Conservation (phyloP, 2,888 invertebrate species). For the Eupsilia transversa region DNA sequence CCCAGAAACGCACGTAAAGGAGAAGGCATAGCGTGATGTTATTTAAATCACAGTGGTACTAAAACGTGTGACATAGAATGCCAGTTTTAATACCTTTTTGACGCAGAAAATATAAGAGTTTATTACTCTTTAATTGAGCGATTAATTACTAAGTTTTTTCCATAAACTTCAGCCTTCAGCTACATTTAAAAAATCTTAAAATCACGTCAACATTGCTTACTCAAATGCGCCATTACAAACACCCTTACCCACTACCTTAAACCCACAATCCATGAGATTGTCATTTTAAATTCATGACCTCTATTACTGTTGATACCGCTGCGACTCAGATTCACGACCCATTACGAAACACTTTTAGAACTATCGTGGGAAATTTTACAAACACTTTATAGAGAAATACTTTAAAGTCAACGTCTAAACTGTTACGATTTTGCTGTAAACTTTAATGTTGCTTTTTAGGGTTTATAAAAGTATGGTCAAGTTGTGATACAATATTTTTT, state of each 20-base stretch:
- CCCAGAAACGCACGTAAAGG: not conserved
- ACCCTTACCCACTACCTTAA: not conserved
- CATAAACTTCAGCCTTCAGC: not conserved
- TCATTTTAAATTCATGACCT: conserved; percentile 50
- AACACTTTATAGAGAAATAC: conserved; percentile 44
- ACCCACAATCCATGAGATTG: conserved; percentile 28
- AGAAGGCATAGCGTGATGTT: conserved; percentile 25
- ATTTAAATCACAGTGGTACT: conserved; percentile 13
- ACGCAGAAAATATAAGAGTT: not conserved
- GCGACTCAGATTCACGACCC: conserved; percentile 51
- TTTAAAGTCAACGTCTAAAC: conserved; percentile 25
- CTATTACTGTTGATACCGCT: conserved; percentile 47
- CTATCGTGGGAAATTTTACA: conserved; percentile 52
- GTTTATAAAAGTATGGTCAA: conserved; percentile 18
- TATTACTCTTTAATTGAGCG: conserved; percentile 24
- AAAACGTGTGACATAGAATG: conserved; percentile 14
- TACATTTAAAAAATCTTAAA: not conserved
- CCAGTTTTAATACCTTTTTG: conserved; percentile 1
- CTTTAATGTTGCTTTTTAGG: conserved; percentile 23
- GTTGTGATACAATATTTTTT: too few relatives aligned
- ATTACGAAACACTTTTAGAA: conserved; percentile 57
- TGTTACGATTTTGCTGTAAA: conserved; percentile 38
- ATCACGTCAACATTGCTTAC: not conserved
- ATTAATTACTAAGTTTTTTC: not conserved
- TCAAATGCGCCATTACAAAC: not conserved